Evolutionary conservation across 2,797 vertebrate genomes (phyloP).

Genomic region (Enoplosus armatus): DNA sequence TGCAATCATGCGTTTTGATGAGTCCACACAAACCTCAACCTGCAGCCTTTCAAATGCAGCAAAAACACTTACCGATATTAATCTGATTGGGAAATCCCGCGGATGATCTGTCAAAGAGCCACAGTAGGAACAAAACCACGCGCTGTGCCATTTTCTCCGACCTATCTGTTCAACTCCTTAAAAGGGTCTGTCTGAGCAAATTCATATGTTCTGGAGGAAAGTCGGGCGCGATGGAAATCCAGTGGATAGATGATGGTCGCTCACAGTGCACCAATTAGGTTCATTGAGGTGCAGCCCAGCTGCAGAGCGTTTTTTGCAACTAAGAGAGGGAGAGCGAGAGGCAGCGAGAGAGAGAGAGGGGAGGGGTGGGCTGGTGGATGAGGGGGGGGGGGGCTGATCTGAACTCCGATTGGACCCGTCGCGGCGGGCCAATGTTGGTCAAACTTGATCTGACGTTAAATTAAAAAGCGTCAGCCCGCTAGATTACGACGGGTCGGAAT

Average conservation of each 20-base stretch:
- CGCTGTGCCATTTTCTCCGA: constrained; percentile 94
- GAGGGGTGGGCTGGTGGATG: constrained; percentile 59
- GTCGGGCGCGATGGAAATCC: constrained; percentile 83
- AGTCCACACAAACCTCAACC: background rate
- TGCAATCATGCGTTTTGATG: constrained; percentile 23
- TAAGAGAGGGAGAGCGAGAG: constrained; percentile 50
- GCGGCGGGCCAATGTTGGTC: constrained; percentile 89
- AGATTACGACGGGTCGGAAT: constrained; percentile 73
- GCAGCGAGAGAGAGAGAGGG: constrained; percentile 1
- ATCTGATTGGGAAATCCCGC: constrained; percentile 98
- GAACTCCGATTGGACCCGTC: constrained; percentile 90
- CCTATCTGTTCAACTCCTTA: constrained; percentile 88
- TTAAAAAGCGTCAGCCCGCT: constrained; percentile 76
- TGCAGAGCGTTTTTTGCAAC: constrained; percentile 83
- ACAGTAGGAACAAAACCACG: constrained; percentile 90
- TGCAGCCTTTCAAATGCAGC: background rate
- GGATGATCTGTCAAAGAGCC: constrained; percentile 90
- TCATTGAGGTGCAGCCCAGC: constrained; percentile 89
- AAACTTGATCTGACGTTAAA: constrained; percentile 91
- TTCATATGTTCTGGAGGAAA: constrained; percentile 88
- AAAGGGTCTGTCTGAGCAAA: constrained; percentile 84
- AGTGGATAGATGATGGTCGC: constrained; percentile 81
- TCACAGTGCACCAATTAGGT: constrained; percentile 91
- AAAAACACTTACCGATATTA: constrained; percentile 93
- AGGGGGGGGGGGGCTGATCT: constrained; percentile 80